Evolutionary conservation across 2,888 invertebrate genomes (phyloP).

Genomic region (Syritta pipiens): DNA sequence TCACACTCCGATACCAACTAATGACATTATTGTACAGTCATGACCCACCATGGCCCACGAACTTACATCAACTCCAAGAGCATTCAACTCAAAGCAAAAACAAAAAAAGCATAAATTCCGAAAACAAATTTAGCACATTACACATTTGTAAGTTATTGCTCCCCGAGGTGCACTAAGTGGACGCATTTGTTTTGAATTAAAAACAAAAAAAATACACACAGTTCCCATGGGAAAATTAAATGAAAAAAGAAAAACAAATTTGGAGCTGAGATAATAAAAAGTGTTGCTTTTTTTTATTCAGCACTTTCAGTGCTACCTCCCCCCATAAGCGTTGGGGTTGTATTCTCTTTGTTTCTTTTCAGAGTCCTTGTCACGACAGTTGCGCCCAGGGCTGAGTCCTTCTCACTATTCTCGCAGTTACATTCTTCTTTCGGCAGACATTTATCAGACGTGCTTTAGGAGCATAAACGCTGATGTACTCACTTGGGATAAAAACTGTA

Average conservation of each 20-base stretch:
- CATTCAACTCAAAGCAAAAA: conserved; percentile 9
- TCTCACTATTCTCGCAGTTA: no score
- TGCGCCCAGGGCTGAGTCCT: neutral
- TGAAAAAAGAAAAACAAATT: neutral
- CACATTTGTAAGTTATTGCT: conserved; percentile 34
- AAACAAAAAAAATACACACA: no score
- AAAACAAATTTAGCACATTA: conserved; percentile 13
- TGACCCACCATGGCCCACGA: conserved; percentile 1
- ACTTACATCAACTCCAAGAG: conserved; percentile 24
- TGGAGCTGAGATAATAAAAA: no score
- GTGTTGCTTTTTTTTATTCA: no score
- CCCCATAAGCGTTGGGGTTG: no score
- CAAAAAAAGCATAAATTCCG: neutral
- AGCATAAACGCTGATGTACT: conserved; percentile 20
- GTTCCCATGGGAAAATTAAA: conserved; percentile 16
- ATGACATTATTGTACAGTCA: no score
- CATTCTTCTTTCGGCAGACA: conserved; percentile 30
- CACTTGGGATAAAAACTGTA: conserved; percentile 29
- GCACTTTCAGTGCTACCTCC: no score
- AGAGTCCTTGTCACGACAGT: conserved; percentile 13
- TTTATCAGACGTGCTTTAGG: conserved; percentile 22
- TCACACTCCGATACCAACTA: conserved; percentile 13
- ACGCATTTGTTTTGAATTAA: conserved; percentile 19
- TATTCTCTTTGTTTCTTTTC: neutral
- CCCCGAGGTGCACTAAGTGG: conserved; percentile 37